Evolutionary conservation across 2,113 vertebrate genomes (phyloP).

Genomic region (Microtus richardsoni): DNA sequence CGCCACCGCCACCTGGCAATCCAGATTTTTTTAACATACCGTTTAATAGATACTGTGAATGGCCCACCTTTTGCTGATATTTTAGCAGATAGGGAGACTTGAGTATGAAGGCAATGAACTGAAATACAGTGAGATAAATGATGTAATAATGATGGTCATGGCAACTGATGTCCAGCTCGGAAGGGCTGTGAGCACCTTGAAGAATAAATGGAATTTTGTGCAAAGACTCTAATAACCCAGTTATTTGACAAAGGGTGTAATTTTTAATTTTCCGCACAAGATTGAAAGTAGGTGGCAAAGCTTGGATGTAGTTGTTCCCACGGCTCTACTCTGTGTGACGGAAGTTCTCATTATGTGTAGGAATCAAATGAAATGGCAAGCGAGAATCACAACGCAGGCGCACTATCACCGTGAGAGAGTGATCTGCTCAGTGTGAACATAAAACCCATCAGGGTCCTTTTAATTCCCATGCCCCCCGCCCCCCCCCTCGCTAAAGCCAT

Average conservation of each 20-base stretch:
- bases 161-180: neutral
- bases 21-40: neutral
- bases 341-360: neutral
- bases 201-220: neutral
- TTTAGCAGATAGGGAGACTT: constrained; percentile 4
- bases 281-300: neutral
- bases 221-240: neutral
- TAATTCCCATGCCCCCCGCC: neutral
- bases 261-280: neutral
- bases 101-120: neutral
- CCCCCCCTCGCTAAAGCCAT: neutral
- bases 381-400: neutral
- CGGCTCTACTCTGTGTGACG: neutral
- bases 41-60: constrained; percentile 2
- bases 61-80: neutral
- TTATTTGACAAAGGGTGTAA: neutral
- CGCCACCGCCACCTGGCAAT: neutral
- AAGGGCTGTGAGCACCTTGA: neutral
- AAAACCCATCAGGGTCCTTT: neutral
- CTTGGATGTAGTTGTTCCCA: neutral
- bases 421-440: neutral
- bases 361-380: constrained; percentile 9
- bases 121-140: neutral
- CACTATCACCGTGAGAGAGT: neutral
- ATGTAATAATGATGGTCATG: neutral